Base-by-base conservation (phyloP, 2,888 invertebrate species). In the Tenthredo livida region DNA sequence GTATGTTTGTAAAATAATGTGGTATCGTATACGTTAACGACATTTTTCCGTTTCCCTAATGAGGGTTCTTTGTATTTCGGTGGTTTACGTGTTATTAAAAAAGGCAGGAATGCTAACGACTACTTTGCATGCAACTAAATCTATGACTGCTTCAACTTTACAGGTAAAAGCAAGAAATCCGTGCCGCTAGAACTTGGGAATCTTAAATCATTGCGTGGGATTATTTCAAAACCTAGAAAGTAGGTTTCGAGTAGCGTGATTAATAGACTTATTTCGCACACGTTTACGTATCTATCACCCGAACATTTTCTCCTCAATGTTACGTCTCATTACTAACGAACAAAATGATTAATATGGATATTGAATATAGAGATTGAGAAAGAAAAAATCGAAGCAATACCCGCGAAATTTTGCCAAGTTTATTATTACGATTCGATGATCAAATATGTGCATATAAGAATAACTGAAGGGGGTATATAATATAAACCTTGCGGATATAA, bases 1-100 rank as follows among this genome's bases (percentile, higher is more conserved):
- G 4, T 73, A 12, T 73, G 9, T 54, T 77, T 47, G 21, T 33
- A 12, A 54, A 54, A 54, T 54, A 54, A 50, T 77, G 77, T 43
- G 43, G 73, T 54, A 29, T 15, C 54, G 33, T 77, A 77, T 77
- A 29, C 77, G 50, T 33, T 77, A 77, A 77, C 77, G 77, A 77
- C 77, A 29, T 77, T 77, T 77, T 77, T 77, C 77, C 77, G 77
- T 77, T 77, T 25, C 50, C 54, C 21, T 77, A 77, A 77, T 54
- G 77, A 77, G 54, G 50, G 50, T 9, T 17, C 17, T 50, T 54
- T 17, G 77, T 50, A 77, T 77, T 73, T 73, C 43, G 29, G 54
- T 50, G 29, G 50, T 54, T 15, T 77, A 54, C 50, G 43, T 73
- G 73, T 43, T 73, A 73, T 73, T 73, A 77, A 43, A 73, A 77